A percentile compares a stretch with the other conserved stretches of the same genome.
These are phyloP conservation scores for Xylota sylvarum DNA, from an alignment of 2,888 invertebrate genomes.

Conservation along the genomic window DNA sequence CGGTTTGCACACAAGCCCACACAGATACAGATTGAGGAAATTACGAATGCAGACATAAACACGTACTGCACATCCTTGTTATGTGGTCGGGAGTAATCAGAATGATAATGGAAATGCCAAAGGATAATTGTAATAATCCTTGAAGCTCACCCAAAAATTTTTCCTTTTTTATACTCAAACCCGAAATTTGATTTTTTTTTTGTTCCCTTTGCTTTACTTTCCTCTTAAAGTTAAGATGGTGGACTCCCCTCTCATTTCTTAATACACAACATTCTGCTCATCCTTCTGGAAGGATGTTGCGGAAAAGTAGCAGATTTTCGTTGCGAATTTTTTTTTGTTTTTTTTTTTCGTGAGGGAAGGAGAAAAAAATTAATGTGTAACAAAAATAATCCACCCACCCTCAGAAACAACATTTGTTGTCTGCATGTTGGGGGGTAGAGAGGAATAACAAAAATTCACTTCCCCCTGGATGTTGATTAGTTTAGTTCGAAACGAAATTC, in stretches of 20 bases:
- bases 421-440: background rate
- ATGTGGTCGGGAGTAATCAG: constrained; percentile 47
- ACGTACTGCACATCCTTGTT: constrained; percentile 37
- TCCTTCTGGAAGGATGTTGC: constrained; percentile 18
- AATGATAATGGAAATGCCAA: constrained; percentile 65
- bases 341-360: background rate
- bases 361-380: constrained; percentile 61
- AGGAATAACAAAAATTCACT: background rate
- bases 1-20: background rate
- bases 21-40: constrained; percentile 9
- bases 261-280: constrained; percentile 10
- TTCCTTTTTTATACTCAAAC: constrained; percentile 25
- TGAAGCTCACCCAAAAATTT: constrained; percentile 47
- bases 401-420: constrained; percentile 46
- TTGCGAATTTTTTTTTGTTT: background rate
- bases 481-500: constrained; percentile 51
- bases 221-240: constrained; percentile 14
- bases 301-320: constrained; percentile 14
- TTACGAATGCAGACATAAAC: constrained; percentile 46
- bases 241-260: background rate
- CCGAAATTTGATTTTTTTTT: constrained; percentile 45
- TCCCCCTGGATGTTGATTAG: constrained; percentile 57
- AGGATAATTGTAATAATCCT: constrained; percentile 66
- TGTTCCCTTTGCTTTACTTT: constrained; percentile 14
- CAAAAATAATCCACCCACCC: constrained; percentile 64